Conservation (phyloP, 1,140 invertebrate species). For the Maconellicoccus hirsutus region DNA sequence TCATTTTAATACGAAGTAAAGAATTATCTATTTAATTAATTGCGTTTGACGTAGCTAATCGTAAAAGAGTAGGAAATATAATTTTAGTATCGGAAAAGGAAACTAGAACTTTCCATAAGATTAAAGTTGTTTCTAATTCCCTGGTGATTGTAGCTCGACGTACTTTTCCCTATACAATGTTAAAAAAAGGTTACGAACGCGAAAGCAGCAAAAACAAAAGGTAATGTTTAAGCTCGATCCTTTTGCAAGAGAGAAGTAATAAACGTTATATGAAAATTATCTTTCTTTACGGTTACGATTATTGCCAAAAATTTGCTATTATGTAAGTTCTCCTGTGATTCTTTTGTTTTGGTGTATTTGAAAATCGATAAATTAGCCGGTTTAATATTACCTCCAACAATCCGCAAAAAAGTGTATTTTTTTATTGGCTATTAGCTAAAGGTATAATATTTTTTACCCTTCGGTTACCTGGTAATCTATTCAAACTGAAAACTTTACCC, state of each 20-base stretch:
- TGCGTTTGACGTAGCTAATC: background rate
- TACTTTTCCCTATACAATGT: background rate
- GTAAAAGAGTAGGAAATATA: background rate
- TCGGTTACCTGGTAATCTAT: background rate
- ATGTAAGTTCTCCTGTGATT: background rate
- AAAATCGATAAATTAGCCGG: background rate
- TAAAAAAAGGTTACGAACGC: background rate
- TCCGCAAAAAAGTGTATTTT: conserved; percentile 1
- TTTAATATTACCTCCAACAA: background rate
- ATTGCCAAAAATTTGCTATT: background rate
- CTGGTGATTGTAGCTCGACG: background rate
- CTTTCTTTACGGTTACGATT: conserved; percentile 4
- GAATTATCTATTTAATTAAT: background rate
- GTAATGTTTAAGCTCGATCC: background rate
- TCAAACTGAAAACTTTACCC: too few relatives aligned
- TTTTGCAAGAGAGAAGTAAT: background rate
- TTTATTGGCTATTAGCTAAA: background rate
- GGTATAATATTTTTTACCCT: background rate
- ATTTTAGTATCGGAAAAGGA: background rate
- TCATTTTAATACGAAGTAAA: too few relatives aligned
- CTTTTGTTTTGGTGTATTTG: background rate
- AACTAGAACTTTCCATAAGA: background rate
- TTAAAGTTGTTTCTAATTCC: conserved; percentile 4
- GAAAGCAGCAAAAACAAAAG: background rate
- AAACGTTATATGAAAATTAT: conserved; percentile 10